Evolutionary conservation across 2,888 invertebrate genomes (phyloP), one percentile per base, ranked within the genome.

Genomic region (Phyllotreta striolata): DNA sequence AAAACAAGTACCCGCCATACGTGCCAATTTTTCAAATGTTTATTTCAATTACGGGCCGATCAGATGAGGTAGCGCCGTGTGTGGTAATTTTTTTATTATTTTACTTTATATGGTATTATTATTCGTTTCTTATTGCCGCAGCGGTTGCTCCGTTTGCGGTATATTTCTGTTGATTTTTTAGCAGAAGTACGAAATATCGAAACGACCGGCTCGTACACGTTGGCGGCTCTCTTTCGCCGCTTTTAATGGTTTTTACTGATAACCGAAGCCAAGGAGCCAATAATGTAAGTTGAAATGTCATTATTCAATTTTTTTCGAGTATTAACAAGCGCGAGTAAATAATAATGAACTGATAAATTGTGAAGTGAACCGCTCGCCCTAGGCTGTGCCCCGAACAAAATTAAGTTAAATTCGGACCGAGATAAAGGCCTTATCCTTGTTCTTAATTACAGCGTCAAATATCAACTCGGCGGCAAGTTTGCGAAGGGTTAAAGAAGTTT

Each of bases 11-110:
- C 72, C 72, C 66, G 65, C 59, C 69, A 66, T 76, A 77, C 75
- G 76, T 77, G 76, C 74, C 76, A 77, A 77, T 77, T 76, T 77
- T 76, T 77, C 76, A 76, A 76, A 77, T 77, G 76, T 67, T 73
- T 70, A 74, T 72, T 73, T 73, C 71, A 68, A 69, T 70, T 71
- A 67, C 71, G 63, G 62, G 58, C 56, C 47, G 44, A 66, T 58
- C 60, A 66, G 69, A 68, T 67, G 69, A 66, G 24, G 66, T 62
- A 54, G 40, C 75, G 47, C 66, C 71, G 72, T 75, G 76, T 76
- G 75, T 72, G 75, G 74, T 63, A 72, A 71, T 71, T 70, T 71
- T 58, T 70, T 69, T 65, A 65, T 63, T 62, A 66, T 60, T 63
- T 60, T 57, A 41, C 73, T 72, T 59, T 68, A 73, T 70, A 74